These are phyloP conservation scores for Anguilla anguilla DNA, from an alignment of 2,797 vertebrate genomes.

Conservation along the genomic window DNA sequence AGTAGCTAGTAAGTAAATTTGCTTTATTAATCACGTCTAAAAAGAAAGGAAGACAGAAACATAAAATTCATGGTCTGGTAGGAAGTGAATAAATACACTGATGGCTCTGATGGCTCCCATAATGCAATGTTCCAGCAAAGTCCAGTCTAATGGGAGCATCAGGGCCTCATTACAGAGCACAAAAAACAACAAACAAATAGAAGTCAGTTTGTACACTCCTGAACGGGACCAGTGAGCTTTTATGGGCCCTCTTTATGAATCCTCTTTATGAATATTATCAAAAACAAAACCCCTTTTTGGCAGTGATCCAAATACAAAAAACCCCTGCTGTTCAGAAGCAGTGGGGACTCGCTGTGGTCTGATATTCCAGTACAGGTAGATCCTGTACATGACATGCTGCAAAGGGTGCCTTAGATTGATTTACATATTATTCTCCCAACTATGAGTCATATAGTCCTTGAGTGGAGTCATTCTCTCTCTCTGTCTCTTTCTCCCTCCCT, in stretches of 20 bases:
- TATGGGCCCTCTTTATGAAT: not conserved
- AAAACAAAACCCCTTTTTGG: too few relatives aligned
- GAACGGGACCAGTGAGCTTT: not conserved
- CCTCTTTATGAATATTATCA: too few relatives aligned
- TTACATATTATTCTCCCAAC: not conserved
- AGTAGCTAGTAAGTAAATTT: too few relatives aligned
- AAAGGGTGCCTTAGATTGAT: not conserved
- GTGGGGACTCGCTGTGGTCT: not conserved
- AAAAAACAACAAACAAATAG: not conserved
- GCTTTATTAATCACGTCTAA: too few relatives aligned
- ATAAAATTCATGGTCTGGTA: too few relatives aligned
- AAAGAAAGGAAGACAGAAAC: too few relatives aligned
- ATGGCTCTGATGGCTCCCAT: not conserved
- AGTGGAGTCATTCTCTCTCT: not conserved
- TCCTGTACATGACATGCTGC: not conserved
- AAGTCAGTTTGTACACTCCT: not conserved
- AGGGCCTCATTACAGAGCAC: not conserved
- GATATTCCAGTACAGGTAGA: not conserved
- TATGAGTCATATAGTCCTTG: not conserved
- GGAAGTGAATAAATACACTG: too few relatives aligned
- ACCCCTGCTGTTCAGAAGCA: not conserved
- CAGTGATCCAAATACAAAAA: too few relatives aligned
- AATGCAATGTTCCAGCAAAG: not conserved
- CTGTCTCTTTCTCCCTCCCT: not conserved
- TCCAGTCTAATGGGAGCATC: not conserved